Base-by-base conservation (phyloP, 2,113 vertebrate genomes). In the Mesocricetus auratus region DNA sequence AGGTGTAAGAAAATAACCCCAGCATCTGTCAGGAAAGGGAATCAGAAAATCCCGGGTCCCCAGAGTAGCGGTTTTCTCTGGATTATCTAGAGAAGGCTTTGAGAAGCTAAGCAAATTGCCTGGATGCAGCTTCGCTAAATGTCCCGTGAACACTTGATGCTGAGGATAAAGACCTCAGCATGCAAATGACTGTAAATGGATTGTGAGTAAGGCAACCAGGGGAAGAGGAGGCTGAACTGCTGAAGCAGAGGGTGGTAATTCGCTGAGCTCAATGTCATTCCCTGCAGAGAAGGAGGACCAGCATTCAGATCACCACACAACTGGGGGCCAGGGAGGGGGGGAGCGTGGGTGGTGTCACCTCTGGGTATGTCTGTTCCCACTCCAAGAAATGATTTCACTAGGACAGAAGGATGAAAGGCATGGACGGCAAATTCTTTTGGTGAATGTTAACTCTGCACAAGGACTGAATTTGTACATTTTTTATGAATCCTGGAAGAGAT, bases 121-220 rank as follows among this genome's bases (percentile, higher is more conserved):
- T 86, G 68, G 60, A n/a, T 58, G 31, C 81, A 93, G 89, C 77
- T 91, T 83, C 86, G 86, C 88, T 47, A 47, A 60, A 29, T 22
- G 29, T 29, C 75, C 47, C 26, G 42, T 77, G 81, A 94, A 88
- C 75, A 89, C 88, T 94, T 66, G 90, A 94, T 89, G 81, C 33
- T 16, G 50, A 66, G 77, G 78, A 96, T 95, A 83, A 95, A 73
- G 90, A 97, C 91, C 96, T 97, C 79, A 92, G 94, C 95, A 95
- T 96, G 97, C 94, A 97, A 96, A 98, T 95, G 73, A 83, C 81
- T 92, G 6, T 75, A 92, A 97, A 90, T 71, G 90, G 96, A 90
- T 96, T 90, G 79, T 92, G 71, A 95, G 64, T 50, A 71, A 92
- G 2, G 5, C 47, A 31, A 42, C 36, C 39, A 66, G 90, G 50